A percentile compares a stretch with the other conserved stretches of the same genome.
Evolutionary conservation across 2,888 invertebrate genomes (phyloP).

Genomic region (Folsomia candida): DNA sequence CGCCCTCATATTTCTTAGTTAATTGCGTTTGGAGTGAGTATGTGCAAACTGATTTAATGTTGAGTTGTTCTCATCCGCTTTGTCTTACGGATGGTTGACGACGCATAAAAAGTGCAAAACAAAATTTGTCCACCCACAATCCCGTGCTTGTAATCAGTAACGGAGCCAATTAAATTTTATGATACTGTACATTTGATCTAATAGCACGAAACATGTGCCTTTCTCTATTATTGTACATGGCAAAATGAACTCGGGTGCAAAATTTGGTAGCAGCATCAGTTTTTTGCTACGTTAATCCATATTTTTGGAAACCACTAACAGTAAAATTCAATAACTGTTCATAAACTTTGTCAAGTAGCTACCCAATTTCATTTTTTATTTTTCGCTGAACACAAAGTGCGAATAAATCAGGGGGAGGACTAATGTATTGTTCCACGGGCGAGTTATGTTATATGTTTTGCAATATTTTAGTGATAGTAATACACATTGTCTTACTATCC

Average conservation of each 20-base stretch:
- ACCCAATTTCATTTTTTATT: background rate
- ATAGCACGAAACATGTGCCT: background rate
- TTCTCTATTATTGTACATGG: background rate
- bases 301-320: too few species aligned
- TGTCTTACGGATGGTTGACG: background rate
- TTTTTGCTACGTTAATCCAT: too few species aligned
- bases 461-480: too few species aligned
- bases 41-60: background rate
- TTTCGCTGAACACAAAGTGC: too few species aligned
- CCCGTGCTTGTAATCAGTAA: background rate
- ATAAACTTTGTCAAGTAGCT: too few species aligned
- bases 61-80: background rate
- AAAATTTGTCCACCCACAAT: background rate
- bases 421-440: too few species aligned
- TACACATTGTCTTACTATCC: too few species aligned
- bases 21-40: background rate
- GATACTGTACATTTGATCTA: background rate
- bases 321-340: too few species aligned
- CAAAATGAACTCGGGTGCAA: too few species aligned
- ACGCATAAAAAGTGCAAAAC: background rate
- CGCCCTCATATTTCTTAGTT: background rate
- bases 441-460: too few species aligned
- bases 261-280: background rate
- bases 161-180: slow-evolving; percentile 2
- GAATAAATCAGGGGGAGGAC: too few species aligned